phyloP scores from a whole-genome alignment of 2,113 vertebrate species.

The Mandrillus leucophaeus region DNA sequence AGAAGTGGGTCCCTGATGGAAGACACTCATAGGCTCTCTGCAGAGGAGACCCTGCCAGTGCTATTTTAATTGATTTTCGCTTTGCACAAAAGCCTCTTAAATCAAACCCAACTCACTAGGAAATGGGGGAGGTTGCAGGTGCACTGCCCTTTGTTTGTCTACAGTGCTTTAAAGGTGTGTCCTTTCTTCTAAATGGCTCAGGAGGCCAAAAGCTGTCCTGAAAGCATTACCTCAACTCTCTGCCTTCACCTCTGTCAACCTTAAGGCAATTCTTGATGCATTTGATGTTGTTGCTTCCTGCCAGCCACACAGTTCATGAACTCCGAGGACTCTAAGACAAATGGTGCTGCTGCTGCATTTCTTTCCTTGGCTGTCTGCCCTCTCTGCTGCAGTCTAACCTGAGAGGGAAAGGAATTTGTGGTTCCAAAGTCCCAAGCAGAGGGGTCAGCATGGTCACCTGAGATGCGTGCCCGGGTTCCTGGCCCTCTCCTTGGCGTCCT shows the following conservation, averaged over 20 bases:
- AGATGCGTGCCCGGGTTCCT: not conserved
- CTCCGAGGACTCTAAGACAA: not conserved
- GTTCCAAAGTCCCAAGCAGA: not conserved
- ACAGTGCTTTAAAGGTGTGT: not conserved
- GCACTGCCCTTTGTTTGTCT: not conserved
- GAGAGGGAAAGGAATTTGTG: not conserved
- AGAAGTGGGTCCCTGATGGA: not conserved
- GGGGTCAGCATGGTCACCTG: not conserved
- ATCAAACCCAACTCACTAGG: constrained; percentile 29
- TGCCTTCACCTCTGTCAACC: not conserved
- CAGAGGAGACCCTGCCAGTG: not conserved
- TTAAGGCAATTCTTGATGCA: constrained; percentile 1
- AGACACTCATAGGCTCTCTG: not conserved
- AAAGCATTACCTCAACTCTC: constrained; percentile 40
- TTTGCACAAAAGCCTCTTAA: constrained; percentile 48
- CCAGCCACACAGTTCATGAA: not conserved
- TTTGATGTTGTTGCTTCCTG: not conserved
- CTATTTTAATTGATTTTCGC: constrained; percentile 39
- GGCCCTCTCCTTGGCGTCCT: not conserved
- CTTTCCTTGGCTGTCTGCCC: not conserved
- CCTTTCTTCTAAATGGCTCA: not conserved
- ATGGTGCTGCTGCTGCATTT: not conserved
- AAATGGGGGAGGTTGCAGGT: not conserved
- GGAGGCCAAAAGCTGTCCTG: not conserved
- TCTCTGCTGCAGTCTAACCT: not conserved